Percentiles rank a stretch among this genome's conserved stretches.
Conservation (phyloP, 2,888 invertebrate genomes). For the Cantharis rustica region DNA sequence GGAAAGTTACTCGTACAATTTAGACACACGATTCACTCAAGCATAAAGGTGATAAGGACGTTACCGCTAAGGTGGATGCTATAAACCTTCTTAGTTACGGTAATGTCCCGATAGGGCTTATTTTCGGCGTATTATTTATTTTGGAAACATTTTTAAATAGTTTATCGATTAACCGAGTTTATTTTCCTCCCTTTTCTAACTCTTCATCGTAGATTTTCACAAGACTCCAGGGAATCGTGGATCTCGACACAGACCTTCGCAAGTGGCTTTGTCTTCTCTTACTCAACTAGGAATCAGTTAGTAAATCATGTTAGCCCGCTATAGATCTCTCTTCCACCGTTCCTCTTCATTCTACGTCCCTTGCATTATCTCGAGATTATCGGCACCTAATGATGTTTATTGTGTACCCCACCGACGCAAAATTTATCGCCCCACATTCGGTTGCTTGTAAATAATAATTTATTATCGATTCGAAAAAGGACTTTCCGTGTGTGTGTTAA, state of each 20-base stretch:
- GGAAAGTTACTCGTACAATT: slow-evolving; percentile 47
- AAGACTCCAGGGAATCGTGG: slow-evolving; percentile 32
- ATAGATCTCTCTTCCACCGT: slow-evolving; percentile 35
- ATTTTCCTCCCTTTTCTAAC: slow-evolving; percentile 25
- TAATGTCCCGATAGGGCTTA: slow-evolving; percentile 18
- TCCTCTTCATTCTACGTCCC: slow-evolving; percentile 38
- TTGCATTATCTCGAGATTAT: slow-evolving; percentile 39
- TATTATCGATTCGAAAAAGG: background rate
- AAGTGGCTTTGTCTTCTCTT: slow-evolving; percentile 43
- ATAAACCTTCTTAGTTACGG: slow-evolving; percentile 25
- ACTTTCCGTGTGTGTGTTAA: slow-evolving; percentile 1
- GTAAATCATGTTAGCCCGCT: slow-evolving; percentile 44
- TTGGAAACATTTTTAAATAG: background rate
- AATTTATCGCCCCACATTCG: background rate
- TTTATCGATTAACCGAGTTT: background rate
- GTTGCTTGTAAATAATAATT: slow-evolving; percentile 8
- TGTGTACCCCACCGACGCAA: slow-evolving; percentile 27
- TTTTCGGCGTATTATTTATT: background rate
- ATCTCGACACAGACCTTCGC: slow-evolving; percentile 34
- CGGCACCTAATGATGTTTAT: slow-evolving; percentile 40
- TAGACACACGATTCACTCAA: slow-evolving; percentile 48
- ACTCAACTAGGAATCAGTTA: slow-evolving; percentile 45
- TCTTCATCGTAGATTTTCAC: slow-evolving; percentile 29
- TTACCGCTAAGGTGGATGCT: slow-evolving; percentile 36
- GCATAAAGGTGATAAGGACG: slow-evolving; percentile 56